phyloP scores from a whole-genome alignment of 2,797 vertebrate species.

The Eleutherodactylus coqui region DNA sequence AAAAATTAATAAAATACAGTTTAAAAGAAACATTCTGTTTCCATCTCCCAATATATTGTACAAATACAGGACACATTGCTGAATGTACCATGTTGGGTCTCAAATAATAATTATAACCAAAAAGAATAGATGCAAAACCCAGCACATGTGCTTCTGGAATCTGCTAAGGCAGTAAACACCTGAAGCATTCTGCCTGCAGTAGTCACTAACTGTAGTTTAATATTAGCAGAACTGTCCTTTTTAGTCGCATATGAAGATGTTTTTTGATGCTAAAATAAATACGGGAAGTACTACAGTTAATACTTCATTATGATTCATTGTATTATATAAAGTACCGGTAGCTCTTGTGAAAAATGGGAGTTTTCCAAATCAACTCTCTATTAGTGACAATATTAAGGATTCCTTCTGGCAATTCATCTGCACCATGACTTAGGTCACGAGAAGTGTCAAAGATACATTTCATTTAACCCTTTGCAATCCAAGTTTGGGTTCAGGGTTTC shows the following conservation, averaged over 20 bases:
- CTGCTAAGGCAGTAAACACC: neutral
- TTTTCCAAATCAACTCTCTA: conserved; percentile 67
- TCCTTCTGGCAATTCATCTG: conserved; percentile 79
- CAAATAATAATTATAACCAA: neutral
- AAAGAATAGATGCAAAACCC: neutral
- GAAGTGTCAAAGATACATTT: conserved; percentile 88
- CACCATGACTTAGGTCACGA: conserved; percentile 83
- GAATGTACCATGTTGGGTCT: neutral
- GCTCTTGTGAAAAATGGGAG: neutral
- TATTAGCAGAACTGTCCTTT: neutral
- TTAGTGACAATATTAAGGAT: conserved; percentile 75
- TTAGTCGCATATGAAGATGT: neutral
- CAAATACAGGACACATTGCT: no score
- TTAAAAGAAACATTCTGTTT: no score
- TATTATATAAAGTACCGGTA: neutral
- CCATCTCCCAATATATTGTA: no score
- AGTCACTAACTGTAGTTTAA: neutral
- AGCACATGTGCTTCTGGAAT: neutral
- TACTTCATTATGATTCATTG: neutral
- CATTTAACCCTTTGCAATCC: no score
- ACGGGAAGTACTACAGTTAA: neutral
- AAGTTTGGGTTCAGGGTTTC: no score
- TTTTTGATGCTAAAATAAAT: neutral
- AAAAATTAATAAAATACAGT: no score
- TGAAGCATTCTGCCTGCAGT: neutral